Evolutionary conservation across 2,888 invertebrate genomes (phyloP), one percentile per base, ranked within the genome.

Genomic region (Melipona beecheii): DNA sequence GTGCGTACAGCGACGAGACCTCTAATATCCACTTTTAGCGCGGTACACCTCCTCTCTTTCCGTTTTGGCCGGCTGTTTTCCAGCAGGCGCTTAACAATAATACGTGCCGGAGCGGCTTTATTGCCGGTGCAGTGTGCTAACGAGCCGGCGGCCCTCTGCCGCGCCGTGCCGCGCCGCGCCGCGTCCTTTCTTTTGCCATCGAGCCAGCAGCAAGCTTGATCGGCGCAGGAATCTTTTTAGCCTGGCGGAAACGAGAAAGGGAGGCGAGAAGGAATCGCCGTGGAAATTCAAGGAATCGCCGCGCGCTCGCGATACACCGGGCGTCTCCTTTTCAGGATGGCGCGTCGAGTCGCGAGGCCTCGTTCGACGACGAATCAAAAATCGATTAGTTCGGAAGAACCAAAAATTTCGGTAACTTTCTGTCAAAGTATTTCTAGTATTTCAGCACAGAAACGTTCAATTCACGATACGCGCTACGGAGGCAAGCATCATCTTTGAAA

Each of bases 21-120:
- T 84, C 80, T 85, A 87, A 87, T 83, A 80, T 76, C 81, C 85
- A 85, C 84, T 89, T 89, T 90, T 87, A 86, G 81, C 86, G 60
- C 84, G 87, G 31, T 78, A 50, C 85, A 70, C 81, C 69, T 54
- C n/a, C 64, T 64, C 64, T 64, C 21, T 64, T 31, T 21, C 31
- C 21, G 11, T 31, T 27, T 27, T 36, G 36, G 72, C 54, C 54
- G 70, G 76, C 78, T 77, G 69, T 83, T 83, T 74, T 77, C 77
- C 78, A 77, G 66, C 71, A 70, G 79, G 78, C 87, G 89, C 87
- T 90, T 87, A 87, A 89, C 88, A 91, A 91, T 89, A 91, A 90
- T 90, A 91, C 90, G 87, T 88, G 90, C 88, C 66, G 86, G 72
- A 78, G 84, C 88, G 84, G 77, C 89, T 86, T 86, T 85, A 88